Base-by-base conservation (phyloP, 2,797 vertebrate species). In the Paedocypris micromegethes region DNA sequence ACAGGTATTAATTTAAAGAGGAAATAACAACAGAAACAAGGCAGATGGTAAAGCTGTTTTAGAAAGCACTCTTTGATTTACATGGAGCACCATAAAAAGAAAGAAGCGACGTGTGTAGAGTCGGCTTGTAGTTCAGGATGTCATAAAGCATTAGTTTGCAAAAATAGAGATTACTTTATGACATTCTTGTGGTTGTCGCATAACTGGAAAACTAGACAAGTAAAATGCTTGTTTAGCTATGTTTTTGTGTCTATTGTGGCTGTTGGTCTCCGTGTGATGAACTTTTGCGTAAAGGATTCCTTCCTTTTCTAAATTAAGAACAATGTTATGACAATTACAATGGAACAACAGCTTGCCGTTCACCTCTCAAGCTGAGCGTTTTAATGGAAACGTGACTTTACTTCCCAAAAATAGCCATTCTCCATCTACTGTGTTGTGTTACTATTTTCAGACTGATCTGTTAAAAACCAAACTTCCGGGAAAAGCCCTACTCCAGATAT, bases 1-100 rank as follows among this genome's bases (percentile, higher is more conserved):
- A 67, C 73, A 66, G 65, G 68, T 77, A 64, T 63, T 77, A 68
- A 76, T 77, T 76, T 50, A 74, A 80, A 75, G 67, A 69, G 73
- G 68, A 79, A 79, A 58, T 64, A 74, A 77, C 73, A 76, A 75
- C 78, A 77, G 59, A 73, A 68, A 57, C 66, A 5, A 73, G 59
- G 56, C 66, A 68, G 72, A 73, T 73, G 66, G 70, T 70, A 68
- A 55, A 61, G 73, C 54, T 47, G 56, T 63, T 70, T 60, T 40
- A 50, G 61, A 58, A 42, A 42, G 61, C 64, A 49, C 51, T 44
- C 9, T 62, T 49, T 54, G 52, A 62, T 70, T 53, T 60, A 63
- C 45, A 63, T 70, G 68, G 45, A 70, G 51, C 46, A 40, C 68
- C 59, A 63, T 62, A 63, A 56, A 63, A 63, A 63, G 68, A 57